These are phyloP conservation scores for Sarcophilus harrisii DNA, from an alignment of 2,797 vertebrate species.

Conservation along the genomic window DNA sequence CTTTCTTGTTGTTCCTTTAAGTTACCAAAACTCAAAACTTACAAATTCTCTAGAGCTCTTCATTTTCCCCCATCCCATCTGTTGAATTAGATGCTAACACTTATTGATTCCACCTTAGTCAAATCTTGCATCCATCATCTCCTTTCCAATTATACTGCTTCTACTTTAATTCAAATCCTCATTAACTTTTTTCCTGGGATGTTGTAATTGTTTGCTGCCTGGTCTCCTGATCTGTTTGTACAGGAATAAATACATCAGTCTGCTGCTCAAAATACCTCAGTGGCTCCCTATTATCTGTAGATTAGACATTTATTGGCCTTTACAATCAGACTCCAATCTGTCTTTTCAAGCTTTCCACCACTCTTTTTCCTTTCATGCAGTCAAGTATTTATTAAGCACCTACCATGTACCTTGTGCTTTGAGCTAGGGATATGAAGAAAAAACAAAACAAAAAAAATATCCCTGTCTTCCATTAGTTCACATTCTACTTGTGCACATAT, in stretches of 20 bases:
- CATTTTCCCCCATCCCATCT: background rate
- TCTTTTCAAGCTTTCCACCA: background rate
- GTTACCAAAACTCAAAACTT: background rate
- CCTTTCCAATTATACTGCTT: constrained; percentile 12
- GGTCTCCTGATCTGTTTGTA: background rate
- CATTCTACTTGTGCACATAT: background rate
- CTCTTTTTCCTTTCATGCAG: background rate
- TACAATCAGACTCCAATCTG: background rate
- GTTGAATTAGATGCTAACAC: background rate
- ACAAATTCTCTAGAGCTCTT: background rate
- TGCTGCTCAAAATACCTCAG: background rate
- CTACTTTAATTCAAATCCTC: background rate
- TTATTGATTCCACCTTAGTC: background rate
- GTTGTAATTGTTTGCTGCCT: background rate
- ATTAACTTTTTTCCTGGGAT: background rate
- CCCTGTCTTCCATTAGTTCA: background rate
- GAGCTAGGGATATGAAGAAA: background rate
- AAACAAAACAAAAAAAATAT: background rate
- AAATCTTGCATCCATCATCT: constrained; percentile 40
- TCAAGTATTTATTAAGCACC: background rate
- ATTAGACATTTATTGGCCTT: background rate
- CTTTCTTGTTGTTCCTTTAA: background rate
- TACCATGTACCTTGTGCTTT: background rate
- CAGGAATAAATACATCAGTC: background rate
- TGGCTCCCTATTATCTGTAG: background rate